Evolutionary conservation across 2,888 invertebrate genomes (phyloP).

Genomic region (Eudasyphora cyanicolor): DNA sequence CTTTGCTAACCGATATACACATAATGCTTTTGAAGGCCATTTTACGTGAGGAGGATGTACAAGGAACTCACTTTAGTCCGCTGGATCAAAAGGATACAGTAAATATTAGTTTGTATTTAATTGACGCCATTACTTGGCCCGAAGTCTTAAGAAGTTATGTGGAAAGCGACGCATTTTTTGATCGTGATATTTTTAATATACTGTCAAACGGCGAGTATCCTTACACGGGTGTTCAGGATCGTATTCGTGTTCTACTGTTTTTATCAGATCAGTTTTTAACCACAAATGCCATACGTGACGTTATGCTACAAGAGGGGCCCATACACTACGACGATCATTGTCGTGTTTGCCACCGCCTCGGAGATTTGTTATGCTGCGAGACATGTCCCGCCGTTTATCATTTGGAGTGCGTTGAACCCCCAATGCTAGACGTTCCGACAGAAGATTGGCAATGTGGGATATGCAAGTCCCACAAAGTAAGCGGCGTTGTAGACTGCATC

Average conservation of each 20-base stretch:
- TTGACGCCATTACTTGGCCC: constrained; percentile 98
- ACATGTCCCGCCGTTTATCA: constrained; percentile 99
- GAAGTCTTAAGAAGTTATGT: constrained; percentile 94
- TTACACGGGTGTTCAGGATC: constrained; percentile 89
- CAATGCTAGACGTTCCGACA: constrained; percentile 94
- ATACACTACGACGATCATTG: constrained; percentile 97
- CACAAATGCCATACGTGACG: constrained; percentile 95
- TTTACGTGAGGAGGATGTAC: constrained; percentile 95
- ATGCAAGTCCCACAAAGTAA: constrained; percentile 94
- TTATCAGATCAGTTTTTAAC: constrained; percentile 96
- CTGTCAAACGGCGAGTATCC: constrained; percentile 91
- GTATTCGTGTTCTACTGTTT: constrained; percentile 92
- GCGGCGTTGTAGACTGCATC: constrained; percentile 96
- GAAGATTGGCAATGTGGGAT: constrained; percentile 99
- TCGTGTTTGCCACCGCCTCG: constrained; percentile 93
- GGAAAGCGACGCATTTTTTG: constrained; percentile 92
- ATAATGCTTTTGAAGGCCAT: constrained; percentile 95
- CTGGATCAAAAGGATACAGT: constrained; percentile 98
- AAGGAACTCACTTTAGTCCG: constrained; percentile 97
- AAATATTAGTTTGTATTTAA: constrained; percentile 94
- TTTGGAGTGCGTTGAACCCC: constrained; percentile 97
- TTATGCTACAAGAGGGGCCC: constrained; percentile 95
- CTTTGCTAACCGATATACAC: constrained; percentile 95
- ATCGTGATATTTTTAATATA: constrained; percentile 86
- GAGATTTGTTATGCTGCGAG: constrained; percentile 97